Base-by-base conservation (phyloP, 2,113 vertebrate genomes). In the Vicugna pacos region DNA sequence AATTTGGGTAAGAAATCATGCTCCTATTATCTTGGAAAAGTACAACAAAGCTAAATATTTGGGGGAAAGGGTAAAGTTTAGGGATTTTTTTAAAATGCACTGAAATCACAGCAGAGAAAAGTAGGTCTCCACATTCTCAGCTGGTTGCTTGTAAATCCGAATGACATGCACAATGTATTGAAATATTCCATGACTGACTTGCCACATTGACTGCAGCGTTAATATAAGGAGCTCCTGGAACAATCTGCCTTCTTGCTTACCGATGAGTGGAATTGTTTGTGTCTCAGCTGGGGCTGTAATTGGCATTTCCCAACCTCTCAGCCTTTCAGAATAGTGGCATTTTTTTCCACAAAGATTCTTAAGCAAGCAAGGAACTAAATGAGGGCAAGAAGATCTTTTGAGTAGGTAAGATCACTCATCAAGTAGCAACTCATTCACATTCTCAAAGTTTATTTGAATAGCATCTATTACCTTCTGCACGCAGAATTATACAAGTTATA, bases 41-140 rank as follows among this genome's bases (percentile, higher is more conserved):
- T 69, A 54, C 56, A 24, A 26, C 22, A 83, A n/a, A 93, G 58
- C 7, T 30, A 73, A 79, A 9, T 83, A 54, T 81, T 93, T 65
- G 16, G 30, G 48, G 9, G 10, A 67, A 91, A 15, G 2, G 24
- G 12, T 73, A 64, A 70, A 65, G 58, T 83, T 75, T 85, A 91
- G 26, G 7, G 15, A 62, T 82, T 64, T 91, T 94, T 8, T 67
- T 76, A 72, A 83, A 64, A 62, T 67, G 15, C 11, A 73, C 70
- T 95, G 52, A 91, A 85, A 73, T 72, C 50, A 92, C 9, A 83
- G 77, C 77, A 83, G 11, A 54, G n/a, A 28, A 93, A 94, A 77
- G 8, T 60, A 73, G 35, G 48, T 83, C 26, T 77, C 69, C 2
- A 19, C 3, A 38, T 92, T 97, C 42, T 96, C 92, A 84, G 48